Evolutionary conservation across 2,888 invertebrate species (phyloP).

Genomic region (Rhagonycha fulva): DNA sequence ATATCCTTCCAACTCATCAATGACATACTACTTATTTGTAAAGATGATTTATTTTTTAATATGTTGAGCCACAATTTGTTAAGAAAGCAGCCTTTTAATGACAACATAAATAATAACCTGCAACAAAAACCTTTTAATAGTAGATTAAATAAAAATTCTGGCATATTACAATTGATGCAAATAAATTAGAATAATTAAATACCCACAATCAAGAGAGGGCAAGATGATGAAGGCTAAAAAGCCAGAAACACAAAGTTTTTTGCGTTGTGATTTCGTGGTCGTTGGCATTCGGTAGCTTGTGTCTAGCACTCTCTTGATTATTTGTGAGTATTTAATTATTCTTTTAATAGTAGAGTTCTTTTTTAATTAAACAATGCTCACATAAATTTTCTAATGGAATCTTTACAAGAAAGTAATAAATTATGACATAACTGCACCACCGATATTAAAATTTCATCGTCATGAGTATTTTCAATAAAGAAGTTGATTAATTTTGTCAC

Average conservation of each 20-base stretch:
- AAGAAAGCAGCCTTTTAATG: conserved; percentile 50
- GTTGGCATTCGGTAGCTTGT: no score
- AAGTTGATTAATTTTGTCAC: conserved; percentile 58
- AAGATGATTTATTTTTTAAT: conserved; percentile 39
- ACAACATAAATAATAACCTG: conserved; percentile 51
- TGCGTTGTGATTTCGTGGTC: no score
- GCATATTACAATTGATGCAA: no score
- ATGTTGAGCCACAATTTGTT: conserved; percentile 50
- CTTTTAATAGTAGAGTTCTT: conserved; percentile 5
- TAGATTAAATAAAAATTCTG: no score
- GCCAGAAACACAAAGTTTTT: no score
- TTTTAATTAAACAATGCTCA: no score
- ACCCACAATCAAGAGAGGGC: no score
- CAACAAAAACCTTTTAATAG: conserved; percentile 21
- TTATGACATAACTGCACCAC: conserved; percentile 75
- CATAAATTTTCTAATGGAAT: conserved; percentile 86
- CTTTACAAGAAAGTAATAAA: conserved; percentile 77
- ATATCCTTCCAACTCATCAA: conserved; percentile 49
- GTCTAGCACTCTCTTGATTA: no score
- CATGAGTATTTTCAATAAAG: conserved; percentile 53
- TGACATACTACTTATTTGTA: conserved; percentile 43
- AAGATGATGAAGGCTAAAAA: no score
- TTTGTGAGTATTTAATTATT: no score
- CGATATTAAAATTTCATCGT: conserved; percentile 47
- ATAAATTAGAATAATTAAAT: no score